Conservation (phyloP, 2,113 vertebrate genomes). For the Sinocyclocheilus anophthalmus region DNA sequence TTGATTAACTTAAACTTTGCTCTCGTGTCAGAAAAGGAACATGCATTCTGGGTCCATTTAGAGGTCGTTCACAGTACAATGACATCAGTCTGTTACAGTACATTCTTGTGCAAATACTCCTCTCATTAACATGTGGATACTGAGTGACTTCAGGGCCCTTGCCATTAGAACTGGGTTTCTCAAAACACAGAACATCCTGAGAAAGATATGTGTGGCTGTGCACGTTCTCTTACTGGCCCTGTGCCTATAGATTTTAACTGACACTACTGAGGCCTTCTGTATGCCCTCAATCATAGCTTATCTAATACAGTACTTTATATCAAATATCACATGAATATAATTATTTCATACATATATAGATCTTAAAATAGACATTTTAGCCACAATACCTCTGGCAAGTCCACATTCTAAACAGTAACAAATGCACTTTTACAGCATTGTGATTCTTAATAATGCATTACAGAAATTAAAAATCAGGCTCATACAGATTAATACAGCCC, state of each 20-base stretch:
- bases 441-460: neutral
- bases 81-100: constrained; percentile 52
- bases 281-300: neutral
- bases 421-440: neutral
- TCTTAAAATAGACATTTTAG: neutral
- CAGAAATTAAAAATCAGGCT: neutral
- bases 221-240: neutral
- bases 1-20: constrained; percentile 26
- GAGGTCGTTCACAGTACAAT: constrained; percentile 50
- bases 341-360: neutral
- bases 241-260: neutral
- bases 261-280: neutral
- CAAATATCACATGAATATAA: constrained; percentile 2
- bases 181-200: neutral
- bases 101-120: constrained; percentile 41
- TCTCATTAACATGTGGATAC: neutral
- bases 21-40: constrained; percentile 2
- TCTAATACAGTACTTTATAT: constrained; percentile 36
- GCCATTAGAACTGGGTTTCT: neutral
- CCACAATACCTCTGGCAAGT: neutral
- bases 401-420: neutral
- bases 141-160: neutral
- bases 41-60: constrained; percentile 6
- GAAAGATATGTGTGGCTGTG: neutral
- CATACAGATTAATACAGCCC: neutral